Conservation (phyloP, 1,140 invertebrate species). For the Manduca sexta region DNA sequence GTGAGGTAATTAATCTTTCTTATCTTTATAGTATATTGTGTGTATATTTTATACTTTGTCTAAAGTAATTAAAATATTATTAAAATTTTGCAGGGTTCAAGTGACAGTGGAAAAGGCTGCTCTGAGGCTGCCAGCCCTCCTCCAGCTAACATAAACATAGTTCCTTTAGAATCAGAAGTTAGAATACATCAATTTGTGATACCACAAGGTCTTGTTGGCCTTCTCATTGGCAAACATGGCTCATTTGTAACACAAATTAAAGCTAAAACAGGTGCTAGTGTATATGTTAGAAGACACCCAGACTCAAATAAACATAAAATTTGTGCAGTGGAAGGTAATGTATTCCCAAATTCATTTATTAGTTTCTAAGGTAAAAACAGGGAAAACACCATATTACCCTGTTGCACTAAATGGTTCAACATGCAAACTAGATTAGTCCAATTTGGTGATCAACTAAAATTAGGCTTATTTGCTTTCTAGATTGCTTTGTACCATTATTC, state of each 20-base stretch:
- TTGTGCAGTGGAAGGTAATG: conserved; percentile 85
- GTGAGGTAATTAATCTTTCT: conserved; percentile 69
- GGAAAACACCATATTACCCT: too few relatives aligned
- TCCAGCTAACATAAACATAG: conserved; percentile 60
- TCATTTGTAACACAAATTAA: conserved; percentile 88
- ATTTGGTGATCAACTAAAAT: too few relatives aligned
- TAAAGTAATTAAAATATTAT: background rate
- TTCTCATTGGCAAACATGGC: conserved; percentile 90
- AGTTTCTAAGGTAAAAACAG: too few relatives aligned
- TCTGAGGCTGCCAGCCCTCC: conserved; percentile 79
- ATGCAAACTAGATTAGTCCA: too few relatives aligned
- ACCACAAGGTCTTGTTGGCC: conserved; percentile 85
- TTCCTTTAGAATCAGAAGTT: conserved; percentile 50
- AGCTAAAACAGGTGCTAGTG: conserved; percentile 82
- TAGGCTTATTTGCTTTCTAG: too few relatives aligned
- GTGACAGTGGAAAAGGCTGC: conserved; percentile 84
- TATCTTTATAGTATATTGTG: conserved; percentile 7
- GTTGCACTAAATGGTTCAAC: too few relatives aligned
- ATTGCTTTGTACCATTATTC: too few relatives aligned
- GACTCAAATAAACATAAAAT: conserved; percentile 81
- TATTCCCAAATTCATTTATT: too few relatives aligned
- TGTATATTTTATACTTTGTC: conserved; percentile 3
- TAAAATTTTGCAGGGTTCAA: conserved; percentile 75
- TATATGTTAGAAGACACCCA: conserved; percentile 85
- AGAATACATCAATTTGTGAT: conserved; percentile 83